Evolutionary conservation across 2,888 invertebrate species (phyloP), one percentile per base, ranked within the genome.

Genomic region (Meta bourneti): DNA sequence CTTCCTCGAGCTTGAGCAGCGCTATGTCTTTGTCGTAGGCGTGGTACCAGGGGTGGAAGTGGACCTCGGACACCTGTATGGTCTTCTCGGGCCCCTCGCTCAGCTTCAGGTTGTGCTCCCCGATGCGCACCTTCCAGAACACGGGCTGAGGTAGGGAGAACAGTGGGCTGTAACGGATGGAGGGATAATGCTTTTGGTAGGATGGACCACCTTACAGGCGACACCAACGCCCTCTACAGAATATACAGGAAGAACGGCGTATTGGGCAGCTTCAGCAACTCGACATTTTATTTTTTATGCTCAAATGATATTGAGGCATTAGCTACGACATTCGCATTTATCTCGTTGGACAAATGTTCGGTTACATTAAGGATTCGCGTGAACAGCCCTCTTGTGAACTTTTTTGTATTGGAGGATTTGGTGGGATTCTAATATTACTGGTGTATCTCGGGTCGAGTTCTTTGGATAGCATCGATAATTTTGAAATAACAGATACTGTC

Each of bases 101-200:
- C 69, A 96, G 95, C 90, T 96, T 96, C 86, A 97, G 95, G 95
- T 98, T 97, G 96, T 98, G 97, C 94, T 98, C 98, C 0, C 98
- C 98, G 7, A 98, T 96, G 20, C 93, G 88, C 9, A 94, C 93
- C 90, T 93, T 93, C 94, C 94, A 94, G 83, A 93, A 93, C 52
- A 93, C 93, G 54, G 94, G 93, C 92, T 94, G 93, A 75, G 94
- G 94, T 79, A 94, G 89, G 78, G 93, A 90, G 91, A 94, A 94
- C 72, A 94, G 88, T 71, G 93, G 94, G 90, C 94, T 94, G 93
- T 74, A 93, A 88, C 49, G 78, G 80, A 49, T 54, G 52, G 80
- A 80, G 19, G 52, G 72, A 19, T 7, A n/a, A n/a, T 16, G 19
- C 20, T 72, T 69, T 69, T 69, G 11, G 69, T 11, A 69, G 69